These are phyloP conservation scores for Pomacea canaliculata DNA, from an alignment of 2,888 invertebrate species.

Conservation along the genomic window DNA sequence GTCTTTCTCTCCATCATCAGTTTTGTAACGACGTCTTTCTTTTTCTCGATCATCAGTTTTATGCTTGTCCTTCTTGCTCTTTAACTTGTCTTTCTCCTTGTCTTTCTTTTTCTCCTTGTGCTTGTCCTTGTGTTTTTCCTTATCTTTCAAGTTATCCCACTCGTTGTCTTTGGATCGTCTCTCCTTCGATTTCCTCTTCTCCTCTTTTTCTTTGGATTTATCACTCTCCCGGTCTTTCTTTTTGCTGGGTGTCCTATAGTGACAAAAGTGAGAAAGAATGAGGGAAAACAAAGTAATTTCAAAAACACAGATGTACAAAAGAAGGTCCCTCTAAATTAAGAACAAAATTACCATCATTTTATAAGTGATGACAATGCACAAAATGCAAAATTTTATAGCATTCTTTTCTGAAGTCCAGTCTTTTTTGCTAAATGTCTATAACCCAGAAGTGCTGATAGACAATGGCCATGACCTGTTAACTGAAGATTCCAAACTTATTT, in stretches of 20 bases:
- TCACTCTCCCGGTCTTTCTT: constrained; percentile 15
- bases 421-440: too few species aligned
- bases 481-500: too few species aligned
- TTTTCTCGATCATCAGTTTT: neutral
- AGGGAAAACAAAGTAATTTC: neutral
- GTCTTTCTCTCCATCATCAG: neutral
- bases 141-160: constrained; percentile 1
- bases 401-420: neutral
- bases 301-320: neutral
- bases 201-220: constrained; percentile 11
- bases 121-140: constrained; percentile 12
- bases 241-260: constrained; percentile 15
- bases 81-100: neutral
- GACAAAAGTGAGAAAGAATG: neutral
- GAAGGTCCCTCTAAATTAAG: neutral
- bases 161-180: constrained; percentile 5
- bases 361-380: neutral
- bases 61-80: neutral
- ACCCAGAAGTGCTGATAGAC: too few species aligned
- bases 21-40: neutral
- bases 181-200: neutral
- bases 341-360: neutral
- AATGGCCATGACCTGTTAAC: too few species aligned
- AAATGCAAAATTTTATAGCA: neutral
- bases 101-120: neutral